Conservation (phyloP, 2,113 vertebrate species). For the Sylvia atricapilla region DNA sequence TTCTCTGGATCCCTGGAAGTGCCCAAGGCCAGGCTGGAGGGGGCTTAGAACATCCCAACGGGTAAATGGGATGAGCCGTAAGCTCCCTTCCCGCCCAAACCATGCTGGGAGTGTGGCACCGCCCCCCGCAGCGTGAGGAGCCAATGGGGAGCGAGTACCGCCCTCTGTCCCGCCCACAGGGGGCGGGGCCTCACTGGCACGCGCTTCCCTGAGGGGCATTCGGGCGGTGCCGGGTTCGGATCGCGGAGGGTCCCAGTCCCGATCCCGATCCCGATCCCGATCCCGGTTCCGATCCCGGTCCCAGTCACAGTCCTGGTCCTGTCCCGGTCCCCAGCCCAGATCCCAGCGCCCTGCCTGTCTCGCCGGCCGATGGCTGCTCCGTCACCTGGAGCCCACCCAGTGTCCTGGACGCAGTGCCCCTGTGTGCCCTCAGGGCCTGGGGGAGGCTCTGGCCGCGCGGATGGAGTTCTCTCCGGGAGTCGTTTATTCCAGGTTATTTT, state of each 20-base stretch:
- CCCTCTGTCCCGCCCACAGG: accelerated
- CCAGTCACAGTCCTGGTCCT: accelerated
- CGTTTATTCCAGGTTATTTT: slow-evolving; percentile 38
- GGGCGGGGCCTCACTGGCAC: accelerated
- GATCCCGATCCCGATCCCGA: accelerated
- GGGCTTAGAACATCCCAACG: accelerated
- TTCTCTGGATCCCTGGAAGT: accelerated
- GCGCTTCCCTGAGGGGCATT: accelerated
- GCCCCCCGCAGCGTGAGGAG: background rate
- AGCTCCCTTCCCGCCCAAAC: background rate
- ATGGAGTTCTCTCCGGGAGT: background rate
- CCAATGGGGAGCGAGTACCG: background rate
- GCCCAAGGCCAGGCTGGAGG: accelerated
- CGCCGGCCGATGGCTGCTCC: background rate
- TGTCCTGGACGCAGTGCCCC: background rate
- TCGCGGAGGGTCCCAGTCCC: background rate
- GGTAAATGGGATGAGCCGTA: accelerated
- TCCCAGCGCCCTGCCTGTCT: background rate
- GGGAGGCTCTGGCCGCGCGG: background rate
- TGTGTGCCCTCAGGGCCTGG: background rate
- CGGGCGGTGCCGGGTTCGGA: accelerated
- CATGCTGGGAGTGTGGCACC: accelerated
- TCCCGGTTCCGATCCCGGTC: accelerated
- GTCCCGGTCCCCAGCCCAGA: background rate
- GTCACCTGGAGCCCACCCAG: background rate